Evolutionary conservation across 2,113 vertebrate species (phyloP).

Genomic region (Regulus satrapa): DNA sequence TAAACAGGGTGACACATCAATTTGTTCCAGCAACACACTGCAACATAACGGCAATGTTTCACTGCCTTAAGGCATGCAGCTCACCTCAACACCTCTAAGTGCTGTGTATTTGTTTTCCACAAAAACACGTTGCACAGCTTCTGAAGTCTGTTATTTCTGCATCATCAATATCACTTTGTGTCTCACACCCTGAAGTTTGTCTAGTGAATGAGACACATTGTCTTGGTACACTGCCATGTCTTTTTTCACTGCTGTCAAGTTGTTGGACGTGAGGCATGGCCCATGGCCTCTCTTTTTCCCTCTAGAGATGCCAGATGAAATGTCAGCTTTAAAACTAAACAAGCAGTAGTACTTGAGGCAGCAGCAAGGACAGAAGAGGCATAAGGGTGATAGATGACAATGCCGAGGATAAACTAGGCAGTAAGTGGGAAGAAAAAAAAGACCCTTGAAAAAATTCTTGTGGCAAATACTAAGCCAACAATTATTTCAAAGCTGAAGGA

Average conservation of each 20-base stretch:
- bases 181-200: not conserved
- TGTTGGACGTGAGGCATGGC: not conserved
- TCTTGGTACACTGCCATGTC: not conserved
- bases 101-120: not conserved
- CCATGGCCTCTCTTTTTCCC: not conserved
- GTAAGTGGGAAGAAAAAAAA: not conserved
- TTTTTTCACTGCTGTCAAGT: not conserved
- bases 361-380: not conserved
- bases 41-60: not conserved
- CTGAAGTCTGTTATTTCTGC: not conserved
- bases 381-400: not conserved
- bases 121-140: not conserved
- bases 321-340: conserved; percentile 1
- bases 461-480: not conserved
- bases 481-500: not conserved
- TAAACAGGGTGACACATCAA: not conserved
- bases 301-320: not conserved
- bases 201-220: not conserved
- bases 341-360: not conserved
- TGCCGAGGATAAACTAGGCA: not conserved
- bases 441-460: not conserved
- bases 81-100: not conserved
- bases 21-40: not conserved
- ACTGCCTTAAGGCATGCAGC: not conserved
- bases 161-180: conserved; percentile 31